These are phyloP conservation scores for Azemiops feae DNA, from an alignment of 2,113 vertebrate genomes.

Conservation along the genomic window DNA sequence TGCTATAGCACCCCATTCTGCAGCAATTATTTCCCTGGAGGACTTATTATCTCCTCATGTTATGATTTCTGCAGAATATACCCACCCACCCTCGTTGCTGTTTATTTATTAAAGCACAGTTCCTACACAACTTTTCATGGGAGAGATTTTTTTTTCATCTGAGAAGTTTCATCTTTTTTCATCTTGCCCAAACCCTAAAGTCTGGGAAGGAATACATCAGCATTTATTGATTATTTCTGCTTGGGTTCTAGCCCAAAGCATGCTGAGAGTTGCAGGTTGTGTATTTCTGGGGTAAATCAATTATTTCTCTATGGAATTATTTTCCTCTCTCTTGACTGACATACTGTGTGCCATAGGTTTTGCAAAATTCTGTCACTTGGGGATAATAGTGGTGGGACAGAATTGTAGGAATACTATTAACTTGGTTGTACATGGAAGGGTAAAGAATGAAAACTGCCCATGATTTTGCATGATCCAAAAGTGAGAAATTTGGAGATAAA, in stretches of 20 bases:
- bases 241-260: not conserved
- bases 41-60: slow-evolving; percentile 67
- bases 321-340: no score
- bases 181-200: not conserved
- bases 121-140: slow-evolving; percentile 39
- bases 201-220: not conserved
- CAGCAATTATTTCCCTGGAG: slow-evolving; percentile 73
- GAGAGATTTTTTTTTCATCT: slow-evolving; percentile 10
- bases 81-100: slow-evolving; percentile 56
- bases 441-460: not conserved
- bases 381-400: not conserved
- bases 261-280: not conserved
- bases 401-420: not conserved
- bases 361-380: not conserved
- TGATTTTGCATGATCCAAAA: not conserved
- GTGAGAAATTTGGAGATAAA: not conserved
- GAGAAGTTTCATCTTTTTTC: not conserved
- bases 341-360: not conserved
- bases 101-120: slow-evolving; percentile 52
- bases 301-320: no score
- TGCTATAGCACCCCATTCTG: slow-evolving; percentile 64
- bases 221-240: not conserved
- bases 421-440: not conserved
- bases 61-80: slow-evolving; percentile 67
- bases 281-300: not conserved